A percentile compares a stretch with the other conserved stretches of the same genome.
These are phyloP conservation scores for Stegodyphus mimosarum DNA, from an alignment of 1,140 invertebrate genomes.

Conservation along the genomic window DNA sequence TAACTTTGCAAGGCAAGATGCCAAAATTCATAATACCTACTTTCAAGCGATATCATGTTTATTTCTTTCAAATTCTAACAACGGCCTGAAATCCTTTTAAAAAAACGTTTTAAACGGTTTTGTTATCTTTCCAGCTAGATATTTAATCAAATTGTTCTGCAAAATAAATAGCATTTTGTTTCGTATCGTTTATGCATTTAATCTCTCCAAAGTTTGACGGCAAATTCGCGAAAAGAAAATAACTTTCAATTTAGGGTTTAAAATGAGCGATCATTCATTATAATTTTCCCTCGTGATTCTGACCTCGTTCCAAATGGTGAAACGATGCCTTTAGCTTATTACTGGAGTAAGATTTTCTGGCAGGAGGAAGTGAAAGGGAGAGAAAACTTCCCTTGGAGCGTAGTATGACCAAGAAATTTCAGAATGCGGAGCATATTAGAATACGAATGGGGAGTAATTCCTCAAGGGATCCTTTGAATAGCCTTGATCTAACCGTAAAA, in stretches of 20 bases:
- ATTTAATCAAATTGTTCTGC: too few relatives aligned
- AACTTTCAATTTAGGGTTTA: too few relatives aligned
- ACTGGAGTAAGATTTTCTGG: conserved; percentile 1
- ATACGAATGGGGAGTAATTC: conserved; percentile 32
- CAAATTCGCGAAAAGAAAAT: not conserved
- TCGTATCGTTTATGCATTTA: conserved; percentile 4
- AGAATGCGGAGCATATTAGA: conserved; percentile 36
- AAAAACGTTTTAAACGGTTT: too few relatives aligned
- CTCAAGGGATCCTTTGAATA: conserved; percentile 23
- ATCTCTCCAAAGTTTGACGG: not conserved
- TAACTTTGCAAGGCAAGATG: too few relatives aligned
- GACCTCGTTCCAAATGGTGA: not conserved
- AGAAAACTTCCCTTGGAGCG: not conserved
- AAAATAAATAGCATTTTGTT: too few relatives aligned
- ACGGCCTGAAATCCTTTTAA: too few relatives aligned
- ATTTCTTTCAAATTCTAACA: too few relatives aligned
- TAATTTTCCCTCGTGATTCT: not conserved
- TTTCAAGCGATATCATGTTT: too few relatives aligned
- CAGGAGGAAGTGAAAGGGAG: conserved; percentile 1
- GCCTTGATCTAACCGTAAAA: conserved; percentile 39
- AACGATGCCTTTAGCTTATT: not conserved
- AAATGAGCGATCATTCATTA: not conserved
- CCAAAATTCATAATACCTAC: too few relatives aligned
- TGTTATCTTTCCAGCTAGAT: too few relatives aligned
- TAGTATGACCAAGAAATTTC: conserved; percentile 24